phyloP scores from a whole-genome alignment of 1,140 invertebrate genomes.

The Mamestra configurata region DNA sequence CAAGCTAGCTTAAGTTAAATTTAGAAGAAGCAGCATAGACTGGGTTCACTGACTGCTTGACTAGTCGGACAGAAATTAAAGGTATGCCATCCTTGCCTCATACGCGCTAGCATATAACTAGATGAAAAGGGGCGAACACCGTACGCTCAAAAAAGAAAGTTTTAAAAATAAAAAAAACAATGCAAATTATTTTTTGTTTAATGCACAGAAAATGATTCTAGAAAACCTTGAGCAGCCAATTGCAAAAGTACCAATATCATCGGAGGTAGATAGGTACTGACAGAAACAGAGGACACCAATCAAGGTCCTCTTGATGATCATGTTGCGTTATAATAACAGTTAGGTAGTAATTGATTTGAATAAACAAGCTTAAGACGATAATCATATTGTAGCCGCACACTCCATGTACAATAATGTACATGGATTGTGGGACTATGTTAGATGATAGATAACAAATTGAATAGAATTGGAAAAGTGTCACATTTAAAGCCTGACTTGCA shows the following conservation, averaged over 20 bases:
- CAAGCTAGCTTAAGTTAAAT: no score
- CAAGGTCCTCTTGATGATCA: conserved; percentile 35
- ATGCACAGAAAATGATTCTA: conserved; percentile 11
- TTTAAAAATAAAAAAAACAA: no score
- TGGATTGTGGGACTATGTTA: neutral
- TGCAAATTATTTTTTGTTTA: neutral
- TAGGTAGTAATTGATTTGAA: conserved; percentile 25
- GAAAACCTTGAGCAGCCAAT: conserved; percentile 38
- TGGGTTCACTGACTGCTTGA: no score
- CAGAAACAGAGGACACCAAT: neutral
- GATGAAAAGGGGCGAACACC: no score
- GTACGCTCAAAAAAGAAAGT: no score
- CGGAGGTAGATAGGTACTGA: neutral
- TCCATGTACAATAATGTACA: neutral
- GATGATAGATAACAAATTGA: no score
- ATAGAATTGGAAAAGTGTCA: no score
- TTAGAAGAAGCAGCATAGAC: no score
- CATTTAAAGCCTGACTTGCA: no score
- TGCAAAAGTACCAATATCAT: conserved; percentile 26
- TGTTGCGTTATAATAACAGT: conserved; percentile 23
- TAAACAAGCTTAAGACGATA: neutral
- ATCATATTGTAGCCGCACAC: neutral
- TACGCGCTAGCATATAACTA: no score
- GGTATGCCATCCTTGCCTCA: no score
- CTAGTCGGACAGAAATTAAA: no score